These are phyloP conservation scores for Willisornis vidua DNA, from an alignment of 2,113 vertebrate species.

Conservation along the genomic window DNA sequence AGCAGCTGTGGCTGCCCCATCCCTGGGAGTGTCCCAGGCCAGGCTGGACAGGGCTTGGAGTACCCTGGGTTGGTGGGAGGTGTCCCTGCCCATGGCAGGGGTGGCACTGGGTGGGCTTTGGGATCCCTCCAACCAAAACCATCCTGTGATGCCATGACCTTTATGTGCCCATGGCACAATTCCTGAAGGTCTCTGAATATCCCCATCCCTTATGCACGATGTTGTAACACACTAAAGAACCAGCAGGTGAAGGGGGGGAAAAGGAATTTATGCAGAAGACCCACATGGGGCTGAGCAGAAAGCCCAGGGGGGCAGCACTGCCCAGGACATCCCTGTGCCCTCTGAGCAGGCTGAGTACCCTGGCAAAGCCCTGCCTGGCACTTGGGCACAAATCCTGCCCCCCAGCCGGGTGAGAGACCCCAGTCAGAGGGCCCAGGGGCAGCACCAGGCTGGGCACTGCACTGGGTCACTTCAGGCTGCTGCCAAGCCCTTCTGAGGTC, in stretches of 20 bases:
- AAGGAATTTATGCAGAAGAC: background rate
- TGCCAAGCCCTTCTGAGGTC: background rate
- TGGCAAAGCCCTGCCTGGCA: background rate
- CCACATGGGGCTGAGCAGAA: background rate
- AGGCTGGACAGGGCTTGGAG: background rate
- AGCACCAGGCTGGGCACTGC: background rate
- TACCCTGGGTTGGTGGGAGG: background rate
- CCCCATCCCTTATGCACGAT: too few relatives aligned
- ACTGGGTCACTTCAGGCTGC: background rate
- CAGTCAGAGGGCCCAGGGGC: background rate
- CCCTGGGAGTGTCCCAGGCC: background rate
- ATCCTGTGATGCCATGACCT: background rate
- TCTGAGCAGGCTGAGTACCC: background rate
- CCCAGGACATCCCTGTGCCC: fast-evolving
- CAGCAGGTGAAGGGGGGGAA: background rate
- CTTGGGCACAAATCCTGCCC: too few relatives aligned
- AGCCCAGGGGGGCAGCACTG: background rate
- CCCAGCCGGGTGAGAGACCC: background rate
- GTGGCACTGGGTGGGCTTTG: background rate
- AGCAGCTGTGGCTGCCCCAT: background rate
- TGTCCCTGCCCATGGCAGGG: background rate
- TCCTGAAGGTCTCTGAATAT: background rate
- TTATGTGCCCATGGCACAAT: fast-evolving
- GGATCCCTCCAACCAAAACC: background rate
- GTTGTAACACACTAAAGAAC: background rate